Evolutionary conservation across 2,797 vertebrate species (phyloP), one percentile per base, ranked within the genome.

Genomic region (Diplodus puntazzo): DNA sequence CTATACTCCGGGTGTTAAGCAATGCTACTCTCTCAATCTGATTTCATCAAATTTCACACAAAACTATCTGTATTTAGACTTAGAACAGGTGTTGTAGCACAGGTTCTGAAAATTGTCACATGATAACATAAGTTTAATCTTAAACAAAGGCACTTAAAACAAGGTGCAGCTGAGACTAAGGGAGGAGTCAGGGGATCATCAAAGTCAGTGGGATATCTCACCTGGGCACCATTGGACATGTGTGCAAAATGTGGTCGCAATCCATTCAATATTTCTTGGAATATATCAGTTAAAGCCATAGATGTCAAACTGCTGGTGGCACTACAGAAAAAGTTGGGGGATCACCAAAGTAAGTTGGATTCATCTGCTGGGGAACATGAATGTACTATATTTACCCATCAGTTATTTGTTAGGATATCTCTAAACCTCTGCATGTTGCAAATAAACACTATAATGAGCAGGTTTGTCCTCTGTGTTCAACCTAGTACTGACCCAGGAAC

Each of bases 381-480:
- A 20, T 17, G 17, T 58, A 17, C 27, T 2, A 30, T 30, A 55
- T 55, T 27, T n/a, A 8, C 34, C 34, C 14, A 39, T 5, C 30
- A 39, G 5, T 20, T 59, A 34, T 59, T 60, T 60, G 34, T 60
- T 42, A 4, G 3, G 11, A 10, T n/a, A n/a, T 57, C 34, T 59
- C 7, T 11, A 59, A 11, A 39, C 2, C 18, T 17, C 11, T 59
- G 65, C n/a, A 13, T 55, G 8, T 10, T 39, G 9, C 11, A 59
- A 17, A 27, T 34, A 73, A 73, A 63, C 69, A 21, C 10, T 21
- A 55, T 60, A 20, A 65, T 6, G 58, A 46, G 42, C 77, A 27
- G 27, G n/a, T 63, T 58, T 46, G 50, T 76, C 52, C 25, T 77
- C 77, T 77, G 77, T 60, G 60, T 66, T n/a, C 18, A 49, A 17